Percentiles rank a stretch among this genome's conserved stretches.
phyloP scores from a whole-genome alignment of 64 coral and sea anemone species.

The Pachyseris speciosa region DNA sequence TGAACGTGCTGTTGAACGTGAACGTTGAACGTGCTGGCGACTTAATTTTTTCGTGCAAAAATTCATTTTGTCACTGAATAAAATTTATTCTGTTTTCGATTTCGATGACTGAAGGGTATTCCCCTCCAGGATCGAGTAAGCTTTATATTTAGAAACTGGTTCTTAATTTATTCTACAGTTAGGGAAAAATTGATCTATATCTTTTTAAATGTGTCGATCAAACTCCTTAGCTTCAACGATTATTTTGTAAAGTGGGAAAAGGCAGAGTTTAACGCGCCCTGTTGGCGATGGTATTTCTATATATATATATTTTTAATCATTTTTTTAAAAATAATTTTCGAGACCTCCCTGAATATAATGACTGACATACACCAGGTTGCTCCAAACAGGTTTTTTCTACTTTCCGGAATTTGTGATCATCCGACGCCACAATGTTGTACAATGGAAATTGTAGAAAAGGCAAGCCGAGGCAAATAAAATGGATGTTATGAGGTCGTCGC shows the following conservation, averaged over 20 bases:
- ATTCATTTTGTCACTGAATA: no score
- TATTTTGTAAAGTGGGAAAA: no score
- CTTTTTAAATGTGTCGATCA: neutral
- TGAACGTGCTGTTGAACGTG: no score
- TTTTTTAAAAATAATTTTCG: neutral
- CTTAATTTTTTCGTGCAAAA: neutral
- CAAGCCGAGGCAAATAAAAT: no score
- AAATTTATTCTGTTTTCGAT: slow-evolving; percentile 1
- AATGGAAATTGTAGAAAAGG: no score
- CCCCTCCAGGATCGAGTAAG: neutral
- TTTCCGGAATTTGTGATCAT: neutral
- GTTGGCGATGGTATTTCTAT: no score
- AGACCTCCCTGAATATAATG: neutral
- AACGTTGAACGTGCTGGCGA: no score
- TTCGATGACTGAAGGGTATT: neutral
- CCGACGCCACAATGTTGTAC: neutral
- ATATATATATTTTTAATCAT: no score
- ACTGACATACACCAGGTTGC: neutral
- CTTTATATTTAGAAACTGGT: neutral
- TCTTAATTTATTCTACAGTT: neutral
- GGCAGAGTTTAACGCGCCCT: no score
- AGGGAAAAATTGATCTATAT: neutral
- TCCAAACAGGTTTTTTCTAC: neutral
- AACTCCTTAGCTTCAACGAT: no score
- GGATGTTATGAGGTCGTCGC: no score